These are phyloP conservation scores for Caenorhabditis panamensis DNA, from an alignment of 2,888 invertebrate genomes.

Conservation along the genomic window DNA sequence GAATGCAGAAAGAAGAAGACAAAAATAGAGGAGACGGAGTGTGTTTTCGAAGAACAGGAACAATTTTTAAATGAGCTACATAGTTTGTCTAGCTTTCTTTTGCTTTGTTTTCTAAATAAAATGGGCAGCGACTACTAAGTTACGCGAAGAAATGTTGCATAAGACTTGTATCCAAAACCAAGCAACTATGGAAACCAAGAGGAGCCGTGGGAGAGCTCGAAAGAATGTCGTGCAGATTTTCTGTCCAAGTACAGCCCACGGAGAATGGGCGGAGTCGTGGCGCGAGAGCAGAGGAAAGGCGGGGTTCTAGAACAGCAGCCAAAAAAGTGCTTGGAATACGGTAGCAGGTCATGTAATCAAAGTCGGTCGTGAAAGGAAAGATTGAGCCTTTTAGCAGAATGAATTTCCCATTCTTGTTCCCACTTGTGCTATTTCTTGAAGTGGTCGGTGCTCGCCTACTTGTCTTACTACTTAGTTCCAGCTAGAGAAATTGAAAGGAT, in stretches of 20 bases:
- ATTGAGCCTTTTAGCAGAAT: conserved; percentile 46
- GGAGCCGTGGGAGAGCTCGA: neutral
- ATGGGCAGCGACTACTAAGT: neutral
- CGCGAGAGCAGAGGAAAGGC: conserved; percentile 11
- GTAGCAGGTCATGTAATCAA: conserved; percentile 35
- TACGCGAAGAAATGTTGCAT: neutral
- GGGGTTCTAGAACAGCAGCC: neutral
- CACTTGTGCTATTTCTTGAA: neutral
- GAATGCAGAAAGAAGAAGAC: neutral
- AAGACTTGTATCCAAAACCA: neutral
- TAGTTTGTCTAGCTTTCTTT: too few species aligned
- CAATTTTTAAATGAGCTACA: conserved; percentile 1
- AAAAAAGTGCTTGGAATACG: conserved; percentile 29
- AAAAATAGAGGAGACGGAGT: neutral
- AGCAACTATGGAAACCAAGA: conserved; percentile 38
- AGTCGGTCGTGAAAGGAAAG: conserved; percentile 33
- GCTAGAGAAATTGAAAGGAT: conserved; percentile 14
- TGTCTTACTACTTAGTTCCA: neutral
- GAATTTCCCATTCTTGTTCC: conserved; percentile 24
- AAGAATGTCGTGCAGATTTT: conserved; percentile 18
- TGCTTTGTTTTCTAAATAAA: neutral
- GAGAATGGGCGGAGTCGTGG: conserved; percentile 33
- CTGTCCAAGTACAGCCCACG: conserved; percentile 29
- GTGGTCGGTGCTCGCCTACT: neutral
- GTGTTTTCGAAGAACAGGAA: neutral